Conservation (phyloP, 23 tunicate species). For the Aplidium turbinatum region DNA sequence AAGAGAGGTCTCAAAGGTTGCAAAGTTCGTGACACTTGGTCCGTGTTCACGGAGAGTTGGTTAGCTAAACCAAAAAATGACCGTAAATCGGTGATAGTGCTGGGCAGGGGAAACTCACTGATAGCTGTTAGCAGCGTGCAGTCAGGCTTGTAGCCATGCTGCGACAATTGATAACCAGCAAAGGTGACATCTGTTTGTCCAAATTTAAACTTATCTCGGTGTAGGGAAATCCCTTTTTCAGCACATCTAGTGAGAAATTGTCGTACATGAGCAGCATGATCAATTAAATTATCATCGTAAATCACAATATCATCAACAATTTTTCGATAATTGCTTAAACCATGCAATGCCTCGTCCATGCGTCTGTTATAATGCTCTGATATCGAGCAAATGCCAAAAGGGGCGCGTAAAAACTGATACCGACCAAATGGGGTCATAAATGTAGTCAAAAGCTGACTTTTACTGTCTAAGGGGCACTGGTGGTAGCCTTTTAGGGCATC, state of each 20-base stretch:
- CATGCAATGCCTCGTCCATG: neutral
- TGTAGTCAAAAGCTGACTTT: conserved; percentile 11
- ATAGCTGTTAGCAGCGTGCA: conserved; percentile 7
- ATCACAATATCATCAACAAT: conserved; percentile 18
- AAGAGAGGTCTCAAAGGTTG: conserved; percentile 6
- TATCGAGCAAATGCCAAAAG: conserved; percentile 9
- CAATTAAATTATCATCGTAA: neutral
- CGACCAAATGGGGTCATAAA: conserved; percentile 15
- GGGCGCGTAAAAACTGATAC: neutral
- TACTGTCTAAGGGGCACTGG: conserved; percentile 11
- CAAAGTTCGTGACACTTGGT: neutral
- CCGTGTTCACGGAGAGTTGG: neutral
- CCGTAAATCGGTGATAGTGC: conserved; percentile 1
- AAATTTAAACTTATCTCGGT: conserved; percentile 11
- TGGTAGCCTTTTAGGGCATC: too few species aligned
- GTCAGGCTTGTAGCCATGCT: conserved; percentile 14
- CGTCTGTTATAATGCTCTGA: conserved; percentile 13
- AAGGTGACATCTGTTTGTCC: neutral
- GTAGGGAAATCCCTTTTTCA: conserved; percentile 6
- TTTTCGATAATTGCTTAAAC: conserved; percentile 14
- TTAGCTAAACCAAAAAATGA: conserved; percentile 18
- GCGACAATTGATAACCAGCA: neutral
- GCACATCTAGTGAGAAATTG: conserved; percentile 16
- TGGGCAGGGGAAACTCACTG: conserved; percentile 12
- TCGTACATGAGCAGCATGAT: neutral